phyloP scores from a whole-genome alignment of 2,888 invertebrate genomes.

The Napeogenes sylphis region DNA sequence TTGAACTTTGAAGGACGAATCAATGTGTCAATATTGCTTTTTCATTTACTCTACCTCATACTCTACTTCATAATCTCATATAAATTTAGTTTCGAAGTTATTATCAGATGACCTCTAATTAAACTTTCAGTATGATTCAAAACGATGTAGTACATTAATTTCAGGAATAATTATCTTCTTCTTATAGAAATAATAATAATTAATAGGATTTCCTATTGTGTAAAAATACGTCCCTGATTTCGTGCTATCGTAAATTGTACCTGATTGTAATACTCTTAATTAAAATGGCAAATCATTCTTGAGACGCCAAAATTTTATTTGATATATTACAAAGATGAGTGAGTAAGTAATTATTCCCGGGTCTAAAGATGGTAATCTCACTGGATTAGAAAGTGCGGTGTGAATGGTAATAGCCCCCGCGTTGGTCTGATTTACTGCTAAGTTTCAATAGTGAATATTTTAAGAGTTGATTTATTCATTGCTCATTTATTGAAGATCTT shows the following conservation, averaged over 20 bases:
- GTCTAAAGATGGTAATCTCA: constrained; percentile 72
- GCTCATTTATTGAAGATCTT: constrained; percentile 38
- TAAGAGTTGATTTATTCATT: constrained; percentile 67
- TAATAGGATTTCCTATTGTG: no score
- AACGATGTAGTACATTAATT: no score
- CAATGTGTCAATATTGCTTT: constrained; percentile 62
- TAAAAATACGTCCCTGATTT: no score
- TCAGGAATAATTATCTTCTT: no score
- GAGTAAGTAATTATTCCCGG: constrained; percentile 75
- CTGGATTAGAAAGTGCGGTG: constrained; percentile 74
- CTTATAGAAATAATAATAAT: no score
- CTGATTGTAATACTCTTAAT: not conserved
- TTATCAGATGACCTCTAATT: no score
- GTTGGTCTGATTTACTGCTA: constrained; percentile 75
- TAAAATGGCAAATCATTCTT: constrained; percentile 9
- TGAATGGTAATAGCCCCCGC: constrained; percentile 73
- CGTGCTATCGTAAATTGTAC: no score
- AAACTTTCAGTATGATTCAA: no score
- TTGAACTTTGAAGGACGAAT: constrained; percentile 55
- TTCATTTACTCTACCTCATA: constrained; percentile 49
- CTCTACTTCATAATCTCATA: constrained; percentile 27
- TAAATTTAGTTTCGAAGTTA: no score
- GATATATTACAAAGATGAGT: constrained; percentile 51
- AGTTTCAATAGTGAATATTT: constrained; percentile 77
- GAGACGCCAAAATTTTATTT: constrained; percentile 49